A percentile compares a stretch with the other conserved stretches of the same genome.
Evolutionary conservation across 92 coral and sea anemone genomes (phyloP).

Genomic region (Porites lobata): DNA sequence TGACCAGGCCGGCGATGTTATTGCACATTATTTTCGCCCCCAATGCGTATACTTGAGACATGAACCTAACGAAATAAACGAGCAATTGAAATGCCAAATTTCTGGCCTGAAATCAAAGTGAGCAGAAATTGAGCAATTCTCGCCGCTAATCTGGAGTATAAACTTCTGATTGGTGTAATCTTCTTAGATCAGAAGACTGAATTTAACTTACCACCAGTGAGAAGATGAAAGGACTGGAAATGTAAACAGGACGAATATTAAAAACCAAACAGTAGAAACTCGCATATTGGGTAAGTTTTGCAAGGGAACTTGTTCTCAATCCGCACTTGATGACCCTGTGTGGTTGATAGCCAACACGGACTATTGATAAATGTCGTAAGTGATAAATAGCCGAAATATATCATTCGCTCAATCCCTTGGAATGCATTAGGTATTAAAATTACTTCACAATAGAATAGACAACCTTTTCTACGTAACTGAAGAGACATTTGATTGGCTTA

Average conservation of each 20-base stretch:
- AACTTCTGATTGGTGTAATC: slow-evolving; percentile 4
- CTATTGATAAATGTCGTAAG: slow-evolving; percentile 19
- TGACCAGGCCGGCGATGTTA: slow-evolving; percentile 89
- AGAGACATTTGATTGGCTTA: slow-evolving; percentile 24
- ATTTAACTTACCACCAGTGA: slow-evolving; percentile 80
- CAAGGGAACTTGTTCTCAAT: not conserved
- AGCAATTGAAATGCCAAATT: slow-evolving; percentile 5
- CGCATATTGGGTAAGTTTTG: slow-evolving; percentile 9
- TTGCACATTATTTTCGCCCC: slow-evolving; percentile 99
- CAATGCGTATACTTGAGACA: slow-evolving; percentile 95
- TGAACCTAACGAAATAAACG: slow-evolving; percentile 78
- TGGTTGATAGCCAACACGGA: slow-evolving; percentile 8
- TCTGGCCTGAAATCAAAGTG: not conserved
- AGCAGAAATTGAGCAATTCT: not conserved
- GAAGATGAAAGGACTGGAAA: slow-evolving; percentile 55
- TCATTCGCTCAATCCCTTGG: slow-evolving; percentile 22
- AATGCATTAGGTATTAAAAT: slow-evolving; percentile 37
- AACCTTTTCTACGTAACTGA: not conserved
- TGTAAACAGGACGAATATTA: slow-evolving; percentile 6
- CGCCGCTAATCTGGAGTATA: slow-evolving; percentile 1
- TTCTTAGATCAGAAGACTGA: slow-evolving; percentile 15
- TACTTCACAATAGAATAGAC: slow-evolving; percentile 27
- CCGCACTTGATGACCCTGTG: not conserved
- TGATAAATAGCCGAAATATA: slow-evolving; percentile 7
- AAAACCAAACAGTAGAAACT: slow-evolving; percentile 12